Evolutionary conservation across 2,888 invertebrate species (phyloP).

Genomic region (Rhaphigaster nebulosa): DNA sequence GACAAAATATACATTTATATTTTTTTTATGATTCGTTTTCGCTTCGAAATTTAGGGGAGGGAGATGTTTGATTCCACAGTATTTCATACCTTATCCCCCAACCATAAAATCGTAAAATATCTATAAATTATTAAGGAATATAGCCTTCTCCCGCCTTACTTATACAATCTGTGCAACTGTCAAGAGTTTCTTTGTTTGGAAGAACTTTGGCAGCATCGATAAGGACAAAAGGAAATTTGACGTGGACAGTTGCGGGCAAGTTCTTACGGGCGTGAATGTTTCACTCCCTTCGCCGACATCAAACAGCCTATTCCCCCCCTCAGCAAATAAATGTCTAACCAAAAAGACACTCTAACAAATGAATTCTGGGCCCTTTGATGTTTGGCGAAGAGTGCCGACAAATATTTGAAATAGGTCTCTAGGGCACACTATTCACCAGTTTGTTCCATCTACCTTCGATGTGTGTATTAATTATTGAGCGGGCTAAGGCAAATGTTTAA

Average conservation of each 20-base stretch:
- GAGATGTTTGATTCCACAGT: no score
- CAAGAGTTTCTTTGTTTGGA: background rate
- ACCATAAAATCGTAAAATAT: background rate
- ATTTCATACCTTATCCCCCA: no score
- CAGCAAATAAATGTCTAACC: constrained; percentile 13
- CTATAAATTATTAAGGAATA: background rate
- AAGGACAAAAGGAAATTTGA: background rate
- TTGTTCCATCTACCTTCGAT: background rate
- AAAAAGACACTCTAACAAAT: constrained; percentile 35
- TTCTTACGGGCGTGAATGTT: background rate
- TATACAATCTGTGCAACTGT: background rate
- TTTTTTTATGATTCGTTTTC: no score
- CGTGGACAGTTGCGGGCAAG: background rate
- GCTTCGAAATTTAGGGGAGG: no score
- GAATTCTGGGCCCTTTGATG: background rate
- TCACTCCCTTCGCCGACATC: background rate
- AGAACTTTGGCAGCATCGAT: background rate
- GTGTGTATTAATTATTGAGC: background rate
- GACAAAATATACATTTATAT: no score
- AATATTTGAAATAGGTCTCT: constrained; percentile 9
- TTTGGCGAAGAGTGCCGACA: background rate
- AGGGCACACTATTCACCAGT: background rate
- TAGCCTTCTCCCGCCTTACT: background rate
- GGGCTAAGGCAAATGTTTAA: background rate
- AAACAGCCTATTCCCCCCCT: background rate